These are phyloP conservation scores for Rhea americana DNA, from an alignment of 2,113 vertebrate species.

Conservation along the genomic window DNA sequence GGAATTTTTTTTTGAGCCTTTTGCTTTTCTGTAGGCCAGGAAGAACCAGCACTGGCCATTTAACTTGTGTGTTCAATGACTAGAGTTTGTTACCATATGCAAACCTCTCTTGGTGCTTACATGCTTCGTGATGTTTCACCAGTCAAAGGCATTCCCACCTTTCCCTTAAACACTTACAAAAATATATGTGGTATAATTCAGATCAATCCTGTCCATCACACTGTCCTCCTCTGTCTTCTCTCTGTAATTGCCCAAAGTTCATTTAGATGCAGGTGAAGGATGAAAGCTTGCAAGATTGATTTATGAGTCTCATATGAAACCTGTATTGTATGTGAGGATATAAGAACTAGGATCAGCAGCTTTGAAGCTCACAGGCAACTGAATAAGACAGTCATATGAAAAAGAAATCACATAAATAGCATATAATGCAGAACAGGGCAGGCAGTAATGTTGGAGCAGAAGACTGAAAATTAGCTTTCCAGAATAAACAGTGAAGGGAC, in stretches of 20 bases:
- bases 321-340: neutral
- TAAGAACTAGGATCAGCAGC: neutral
- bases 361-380: neutral
- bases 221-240: neutral
- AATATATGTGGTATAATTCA: neutral
- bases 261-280: neutral
- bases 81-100: neutral
- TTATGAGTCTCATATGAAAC: neutral
- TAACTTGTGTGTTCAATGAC: neutral
- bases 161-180: neutral
- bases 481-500: constrained; percentile 7
- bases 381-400: neutral
- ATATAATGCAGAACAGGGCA: neutral
- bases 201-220: neutral
- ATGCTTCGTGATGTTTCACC: neutral
- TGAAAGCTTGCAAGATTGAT: neutral
- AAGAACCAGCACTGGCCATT: neutral
- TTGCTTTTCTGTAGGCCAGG: neutral
- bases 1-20: neutral
- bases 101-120: neutral
- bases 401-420: neutral
- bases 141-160: neutral
- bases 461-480: constrained; percentile 8
- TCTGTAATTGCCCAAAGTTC: neutral
- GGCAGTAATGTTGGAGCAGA: neutral